Conservation (phyloP, 2,797 vertebrate genomes). For the Bradypodion ventrale region DNA sequence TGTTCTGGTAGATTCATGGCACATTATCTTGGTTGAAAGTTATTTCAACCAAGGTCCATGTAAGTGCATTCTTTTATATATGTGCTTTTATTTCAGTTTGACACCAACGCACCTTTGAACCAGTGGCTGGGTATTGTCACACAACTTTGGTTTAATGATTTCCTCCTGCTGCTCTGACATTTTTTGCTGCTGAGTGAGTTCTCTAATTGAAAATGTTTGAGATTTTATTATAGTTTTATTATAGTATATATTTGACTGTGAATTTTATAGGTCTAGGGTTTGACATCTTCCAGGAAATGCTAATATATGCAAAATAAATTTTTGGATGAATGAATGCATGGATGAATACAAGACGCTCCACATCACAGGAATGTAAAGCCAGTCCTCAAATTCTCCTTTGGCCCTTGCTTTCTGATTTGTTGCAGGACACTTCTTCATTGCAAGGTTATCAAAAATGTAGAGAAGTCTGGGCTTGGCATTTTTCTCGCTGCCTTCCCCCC, state of each 20-base stretch:
- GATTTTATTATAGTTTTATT: background rate
- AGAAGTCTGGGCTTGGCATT: background rate
- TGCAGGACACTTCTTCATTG: background rate
- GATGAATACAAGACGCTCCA: background rate
- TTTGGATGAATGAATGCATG: background rate
- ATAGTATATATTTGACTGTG: conserved; percentile 1
- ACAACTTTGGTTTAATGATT: conserved; percentile 1
- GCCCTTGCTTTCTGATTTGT: background rate
- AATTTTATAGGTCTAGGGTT: background rate
- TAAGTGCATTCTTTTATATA: background rate
- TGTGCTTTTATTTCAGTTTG: background rate
- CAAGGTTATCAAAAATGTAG: background rate
- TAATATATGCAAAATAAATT: background rate
- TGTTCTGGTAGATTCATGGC: background rate
- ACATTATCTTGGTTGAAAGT: background rate
- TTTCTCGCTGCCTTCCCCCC: background rate
- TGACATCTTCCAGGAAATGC: background rate
- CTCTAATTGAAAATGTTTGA: background rate
- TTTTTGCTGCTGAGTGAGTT: background rate
- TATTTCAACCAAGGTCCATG: background rate
- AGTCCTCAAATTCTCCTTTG: background rate
- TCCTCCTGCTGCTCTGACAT: background rate
- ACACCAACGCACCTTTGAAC: background rate
- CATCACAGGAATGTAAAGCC: background rate
- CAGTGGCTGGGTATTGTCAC: background rate